Evolutionary conservation across 1,140 invertebrate species (phyloP), one percentile per base, ranked within the genome.

Genomic region (Leptestheria dahalacensis): DNA sequence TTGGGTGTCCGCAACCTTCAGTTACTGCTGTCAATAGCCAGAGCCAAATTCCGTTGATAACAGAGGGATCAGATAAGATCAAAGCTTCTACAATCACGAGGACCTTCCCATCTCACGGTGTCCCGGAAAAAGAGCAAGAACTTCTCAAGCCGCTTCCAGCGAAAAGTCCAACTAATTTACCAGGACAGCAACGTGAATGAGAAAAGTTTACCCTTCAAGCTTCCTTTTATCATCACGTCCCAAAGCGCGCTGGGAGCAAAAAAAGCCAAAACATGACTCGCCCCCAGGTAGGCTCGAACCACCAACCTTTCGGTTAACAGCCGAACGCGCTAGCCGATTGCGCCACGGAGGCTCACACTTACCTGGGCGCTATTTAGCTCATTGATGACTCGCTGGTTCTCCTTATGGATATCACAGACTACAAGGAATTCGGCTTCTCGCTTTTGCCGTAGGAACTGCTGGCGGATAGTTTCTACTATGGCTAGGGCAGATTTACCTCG

Each of bases 361-460:
- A 89, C 86, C 78, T 92, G 88, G 68, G 88, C 84, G 78, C 88
- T 82, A 74, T 91, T 88, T 28, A 93, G 73, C 73, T 92, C 88
- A 66, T 88, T 80, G 64, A 93, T 78, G 66, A 89, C 77, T 70
- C 79, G 75, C 62, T 79, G 77, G 67, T 77, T 80, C 73, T 91
- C 88, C 72, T 88, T 91, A 62, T 80, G 78, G 21, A 77, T 77
- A 70, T 81, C 79, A 72, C 79, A 80, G 26, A 87, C 85, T 63
- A 86, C 83, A 54, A 90, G 78, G 77, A 93, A 93, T 71, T 93
- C 89, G 41, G 82, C 86, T 73, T 93, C 88, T 64, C 83, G 73
- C 68, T 86, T 82, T 20, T 82, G 81, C 64, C 70, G 69, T 66
- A 89, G 83, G 73, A 91, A 89, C 65, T 78, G 80, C 63, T 86